Evolutionary conservation across 2,113 vertebrate genomes (phyloP).

Genomic region (Syrrhaptes paradoxus): DNA sequence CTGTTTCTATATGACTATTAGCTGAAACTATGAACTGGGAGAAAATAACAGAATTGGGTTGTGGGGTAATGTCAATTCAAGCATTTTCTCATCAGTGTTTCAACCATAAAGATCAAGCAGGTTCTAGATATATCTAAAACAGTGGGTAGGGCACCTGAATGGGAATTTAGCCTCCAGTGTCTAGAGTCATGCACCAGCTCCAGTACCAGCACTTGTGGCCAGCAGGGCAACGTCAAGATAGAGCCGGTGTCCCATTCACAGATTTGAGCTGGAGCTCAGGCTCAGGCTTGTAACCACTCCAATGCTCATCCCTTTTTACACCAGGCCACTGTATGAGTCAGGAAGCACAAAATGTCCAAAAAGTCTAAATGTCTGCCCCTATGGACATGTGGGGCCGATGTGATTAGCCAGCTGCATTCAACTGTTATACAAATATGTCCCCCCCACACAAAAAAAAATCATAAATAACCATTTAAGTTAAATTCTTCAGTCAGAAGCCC

Average conservation of each 20-base stretch:
- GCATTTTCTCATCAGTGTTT: neutral
- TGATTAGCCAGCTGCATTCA: slow-evolving; percentile 34
- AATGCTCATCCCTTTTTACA: neutral
- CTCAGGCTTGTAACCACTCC: neutral
- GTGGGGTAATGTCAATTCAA: neutral
- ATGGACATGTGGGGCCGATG: neutral
- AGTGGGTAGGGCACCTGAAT: neutral
- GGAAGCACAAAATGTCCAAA: neutral
- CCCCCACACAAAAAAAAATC: neutral
- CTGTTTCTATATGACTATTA: neutral
- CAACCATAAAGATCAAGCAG: neutral
- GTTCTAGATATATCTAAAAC: neutral
- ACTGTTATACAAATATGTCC: slow-evolving; percentile 23
- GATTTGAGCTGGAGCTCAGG: neutral
- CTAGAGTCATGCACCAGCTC: neutral
- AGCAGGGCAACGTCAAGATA: neutral
- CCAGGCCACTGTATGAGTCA: neutral
- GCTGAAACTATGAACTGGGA: neutral
- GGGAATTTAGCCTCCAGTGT: neutral
- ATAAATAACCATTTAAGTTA: slow-evolving; percentile 50
- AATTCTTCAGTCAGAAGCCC: slow-evolving; percentile 50
- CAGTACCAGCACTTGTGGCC: neutral
- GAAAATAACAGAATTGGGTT: neutral
- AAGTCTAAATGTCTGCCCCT: slow-evolving; percentile 1
- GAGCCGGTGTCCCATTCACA: neutral